These are phyloP conservation scores for Phainopepla nitens DNA, from an alignment of 2,113 vertebrate genomes.

Conservation along the genomic window DNA sequence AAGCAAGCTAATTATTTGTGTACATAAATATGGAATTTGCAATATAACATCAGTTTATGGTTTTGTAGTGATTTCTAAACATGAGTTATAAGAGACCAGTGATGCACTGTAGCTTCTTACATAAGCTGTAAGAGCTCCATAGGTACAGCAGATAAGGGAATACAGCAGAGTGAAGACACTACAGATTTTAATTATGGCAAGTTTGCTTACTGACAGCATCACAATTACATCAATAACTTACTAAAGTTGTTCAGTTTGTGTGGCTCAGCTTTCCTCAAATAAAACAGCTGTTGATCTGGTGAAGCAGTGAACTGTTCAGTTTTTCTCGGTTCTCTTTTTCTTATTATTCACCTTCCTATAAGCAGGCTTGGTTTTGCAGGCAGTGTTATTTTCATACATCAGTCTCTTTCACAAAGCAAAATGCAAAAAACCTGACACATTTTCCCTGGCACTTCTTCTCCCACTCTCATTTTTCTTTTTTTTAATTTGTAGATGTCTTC, in stretches of 20 bases:
- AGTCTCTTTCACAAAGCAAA: background rate
- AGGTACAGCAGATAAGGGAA: background rate
- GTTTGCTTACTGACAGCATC: background rate
- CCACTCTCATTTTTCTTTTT: background rate
- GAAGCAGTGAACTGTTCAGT: background rate
- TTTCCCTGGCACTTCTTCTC: background rate
- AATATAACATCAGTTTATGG: background rate
- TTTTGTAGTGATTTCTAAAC: background rate
- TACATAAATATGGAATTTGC: background rate
- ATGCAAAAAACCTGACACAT: background rate
- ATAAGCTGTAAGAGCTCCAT: background rate
- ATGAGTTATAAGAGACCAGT: background rate
- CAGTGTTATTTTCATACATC: background rate
- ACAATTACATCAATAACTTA: background rate
- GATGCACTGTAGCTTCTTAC: background rate
- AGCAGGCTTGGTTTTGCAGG: background rate
- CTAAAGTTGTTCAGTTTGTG: background rate
- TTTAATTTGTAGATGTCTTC: background rate
- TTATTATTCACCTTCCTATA: background rate
- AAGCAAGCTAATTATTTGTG: background rate
- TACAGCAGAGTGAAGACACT: background rate
- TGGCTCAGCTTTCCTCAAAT: background rate
- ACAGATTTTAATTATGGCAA: background rate
- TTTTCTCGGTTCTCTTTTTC: background rate
- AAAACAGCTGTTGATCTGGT: background rate